phyloP scores from a whole-genome alignment of 2,888 invertebrate species.

The Sinhomidia bicolor region DNA sequence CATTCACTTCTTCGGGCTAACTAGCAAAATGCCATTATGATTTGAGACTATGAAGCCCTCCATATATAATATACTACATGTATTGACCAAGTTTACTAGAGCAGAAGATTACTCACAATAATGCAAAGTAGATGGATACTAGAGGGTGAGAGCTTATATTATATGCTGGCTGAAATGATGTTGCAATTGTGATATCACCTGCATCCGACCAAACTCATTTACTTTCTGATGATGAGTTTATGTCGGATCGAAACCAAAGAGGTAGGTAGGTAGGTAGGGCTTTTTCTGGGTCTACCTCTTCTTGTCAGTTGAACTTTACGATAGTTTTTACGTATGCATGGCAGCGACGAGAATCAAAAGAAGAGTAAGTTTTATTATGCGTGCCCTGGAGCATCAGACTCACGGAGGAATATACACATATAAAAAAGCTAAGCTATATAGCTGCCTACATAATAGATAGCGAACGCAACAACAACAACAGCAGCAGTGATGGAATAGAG shows the following conservation, averaged over 20 bases:
- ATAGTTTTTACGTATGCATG: background rate
- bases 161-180: too few relatives aligned
- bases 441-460: too few relatives aligned
- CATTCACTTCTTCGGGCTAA: background rate
- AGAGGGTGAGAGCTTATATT: background rate
- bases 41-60: background rate
- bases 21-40: background rate
- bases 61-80: background rate
- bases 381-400: constrained; percentile 54
- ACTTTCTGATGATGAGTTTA: constrained; percentile 9
- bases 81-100: constrained; percentile 63
- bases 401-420: background rate
- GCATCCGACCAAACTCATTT: background rate
- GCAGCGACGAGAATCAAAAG: background rate
- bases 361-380: constrained; percentile 34
- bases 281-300: too few relatives aligned
- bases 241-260: background rate
- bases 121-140: constrained; percentile 16
- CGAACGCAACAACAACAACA: background rate
- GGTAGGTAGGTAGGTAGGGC: background rate
- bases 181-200: background rate
- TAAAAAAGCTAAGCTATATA: too few relatives aligned
- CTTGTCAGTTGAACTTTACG: background rate
- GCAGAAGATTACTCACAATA: constrained; percentile 43
- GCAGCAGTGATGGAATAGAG: background rate